Conservation (phyloP, 2,797 vertebrate species). For the Acanthornis magna region DNA sequence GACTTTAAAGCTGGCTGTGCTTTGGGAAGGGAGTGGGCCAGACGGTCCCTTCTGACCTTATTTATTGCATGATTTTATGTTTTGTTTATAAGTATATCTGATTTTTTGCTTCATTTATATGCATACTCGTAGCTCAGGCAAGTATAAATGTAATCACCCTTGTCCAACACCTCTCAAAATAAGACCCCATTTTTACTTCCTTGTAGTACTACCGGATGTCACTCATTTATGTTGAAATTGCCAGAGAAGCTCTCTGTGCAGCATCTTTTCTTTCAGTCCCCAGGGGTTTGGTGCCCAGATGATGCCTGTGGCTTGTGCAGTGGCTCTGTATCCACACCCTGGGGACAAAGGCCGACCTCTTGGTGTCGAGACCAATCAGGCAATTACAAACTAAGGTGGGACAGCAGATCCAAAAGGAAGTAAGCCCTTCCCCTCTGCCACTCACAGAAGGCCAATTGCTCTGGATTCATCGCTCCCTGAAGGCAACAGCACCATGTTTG, state of each 20-base stretch:
- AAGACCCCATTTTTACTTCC: background rate
- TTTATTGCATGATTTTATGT: background rate
- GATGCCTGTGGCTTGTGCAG: background rate
- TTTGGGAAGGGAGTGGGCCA: background rate
- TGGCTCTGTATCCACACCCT: accelerated
- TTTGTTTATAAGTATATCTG: background rate
- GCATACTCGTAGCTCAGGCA: background rate
- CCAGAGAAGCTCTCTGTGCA: background rate
- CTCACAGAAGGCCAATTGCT: background rate
- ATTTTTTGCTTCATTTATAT: background rate
- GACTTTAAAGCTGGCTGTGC: background rate
- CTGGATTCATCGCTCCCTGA: background rate
- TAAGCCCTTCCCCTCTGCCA: background rate
- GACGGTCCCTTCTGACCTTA: background rate
- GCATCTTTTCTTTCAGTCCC: background rate
- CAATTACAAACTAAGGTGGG: background rate
- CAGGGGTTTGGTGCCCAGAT: background rate
- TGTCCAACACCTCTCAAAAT: background rate
- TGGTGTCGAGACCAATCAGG: background rate
- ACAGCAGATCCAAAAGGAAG: background rate
- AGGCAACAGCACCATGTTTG: accelerated
- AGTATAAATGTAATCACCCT: background rate
- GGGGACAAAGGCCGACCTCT: background rate
- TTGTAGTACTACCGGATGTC: background rate
- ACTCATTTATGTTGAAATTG: background rate